Evolutionary conservation across 2,888 invertebrate species (phyloP).

Genomic region (Stenchaetothrips biformis): DNA sequence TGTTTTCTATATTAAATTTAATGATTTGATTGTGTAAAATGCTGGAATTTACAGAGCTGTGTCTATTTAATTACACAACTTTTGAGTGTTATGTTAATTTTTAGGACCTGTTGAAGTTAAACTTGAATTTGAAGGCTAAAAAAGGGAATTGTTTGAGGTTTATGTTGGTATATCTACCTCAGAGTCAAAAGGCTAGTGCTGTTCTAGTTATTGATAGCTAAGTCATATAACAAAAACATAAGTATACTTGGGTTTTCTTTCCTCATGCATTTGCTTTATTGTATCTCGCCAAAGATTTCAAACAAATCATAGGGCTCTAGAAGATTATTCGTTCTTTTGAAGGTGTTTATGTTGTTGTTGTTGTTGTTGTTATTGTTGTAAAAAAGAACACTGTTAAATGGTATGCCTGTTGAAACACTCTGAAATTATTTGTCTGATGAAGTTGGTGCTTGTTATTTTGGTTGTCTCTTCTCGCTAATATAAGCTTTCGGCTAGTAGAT

Average conservation of each 20-base stretch:
- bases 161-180: not conserved
- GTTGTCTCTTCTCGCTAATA: too few relatives aligned
- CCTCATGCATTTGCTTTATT: not conserved
- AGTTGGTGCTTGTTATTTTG: too few relatives aligned
- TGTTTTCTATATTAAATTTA: not conserved
- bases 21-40: not conserved
- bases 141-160: not conserved
- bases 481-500: too few relatives aligned
- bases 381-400: too few relatives aligned
- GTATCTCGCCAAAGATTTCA: too few relatives aligned
- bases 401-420: too few relatives aligned
- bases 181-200: conserved; percentile 20
- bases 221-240: not conserved
- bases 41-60: not conserved
- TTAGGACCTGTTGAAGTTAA: not conserved
- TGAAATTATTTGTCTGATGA: too few relatives aligned
- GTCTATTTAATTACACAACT: not conserved
- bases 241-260: not conserved
- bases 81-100: not conserved
- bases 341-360: not conserved
- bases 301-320: too few relatives aligned
- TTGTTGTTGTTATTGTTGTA: too few relatives aligned
- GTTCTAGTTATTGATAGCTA: conserved; percentile 1
- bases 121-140: not conserved
- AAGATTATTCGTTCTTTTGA: too few relatives aligned